Conservation (phyloP, 2,888 invertebrate species). For the Thyatira batis region DNA sequence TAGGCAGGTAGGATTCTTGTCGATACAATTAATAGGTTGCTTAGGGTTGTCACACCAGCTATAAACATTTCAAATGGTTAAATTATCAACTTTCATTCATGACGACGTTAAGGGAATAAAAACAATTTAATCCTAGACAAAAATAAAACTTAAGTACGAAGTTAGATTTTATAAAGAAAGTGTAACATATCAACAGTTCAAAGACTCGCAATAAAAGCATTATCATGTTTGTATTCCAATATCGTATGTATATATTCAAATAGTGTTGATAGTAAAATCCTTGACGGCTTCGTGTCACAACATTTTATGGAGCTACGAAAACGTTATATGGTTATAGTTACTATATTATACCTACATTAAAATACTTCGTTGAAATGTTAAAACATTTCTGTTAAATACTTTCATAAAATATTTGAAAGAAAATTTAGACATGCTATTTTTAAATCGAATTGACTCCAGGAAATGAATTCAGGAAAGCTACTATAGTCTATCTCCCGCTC, state of each 20-base stretch:
- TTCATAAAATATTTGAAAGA: too few relatives aligned
- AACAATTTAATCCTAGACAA: too few relatives aligned
- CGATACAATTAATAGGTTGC: constrained; percentile 2
- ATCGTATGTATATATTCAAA: constrained; percentile 36
- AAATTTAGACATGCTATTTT: too few relatives aligned
- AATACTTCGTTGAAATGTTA: too few relatives aligned
- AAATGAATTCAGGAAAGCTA: too few relatives aligned
- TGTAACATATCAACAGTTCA: neutral
- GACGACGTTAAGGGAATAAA: too few relatives aligned
- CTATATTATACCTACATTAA: too few relatives aligned
- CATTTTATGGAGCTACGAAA: neutral
- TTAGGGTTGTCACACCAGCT: neutral
- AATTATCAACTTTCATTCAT: too few relatives aligned
- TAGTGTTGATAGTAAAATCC: constrained; percentile 31
- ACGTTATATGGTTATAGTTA: neutral
- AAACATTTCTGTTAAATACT: too few relatives aligned
- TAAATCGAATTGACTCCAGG: too few relatives aligned
- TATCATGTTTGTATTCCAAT: constrained; percentile 4
- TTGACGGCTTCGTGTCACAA: neutral
- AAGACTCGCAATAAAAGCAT: neutral
- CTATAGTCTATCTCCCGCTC: too few relatives aligned
- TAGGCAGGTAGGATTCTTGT: neutral
- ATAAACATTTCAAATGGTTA: neutral
- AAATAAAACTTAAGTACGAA: too few relatives aligned
- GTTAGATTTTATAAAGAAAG: neutral